These are phyloP conservation scores for Blastomussa wellsi DNA, from an alignment of 92 coral and sea anemone genomes.

Conservation along the genomic window DNA sequence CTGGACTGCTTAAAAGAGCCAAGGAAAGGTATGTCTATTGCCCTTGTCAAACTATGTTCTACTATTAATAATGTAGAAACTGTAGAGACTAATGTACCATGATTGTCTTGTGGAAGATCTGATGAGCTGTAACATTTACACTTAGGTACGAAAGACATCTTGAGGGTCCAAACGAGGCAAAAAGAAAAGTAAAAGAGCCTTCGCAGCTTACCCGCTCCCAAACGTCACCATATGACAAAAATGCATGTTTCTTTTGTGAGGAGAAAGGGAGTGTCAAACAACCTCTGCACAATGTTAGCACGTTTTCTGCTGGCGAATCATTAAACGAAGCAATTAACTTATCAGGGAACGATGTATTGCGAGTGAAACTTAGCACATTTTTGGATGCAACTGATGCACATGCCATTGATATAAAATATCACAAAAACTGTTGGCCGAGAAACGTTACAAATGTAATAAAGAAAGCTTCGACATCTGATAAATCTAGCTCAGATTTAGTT, in stretches of 20 bases:
- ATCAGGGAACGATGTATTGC: conserved; percentile 40
- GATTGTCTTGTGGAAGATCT: neutral
- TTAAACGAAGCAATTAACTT: conserved; percentile 41
- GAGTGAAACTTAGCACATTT: conserved; percentile 50
- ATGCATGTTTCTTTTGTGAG: conserved; percentile 55
- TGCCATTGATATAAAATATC: conserved; percentile 68
- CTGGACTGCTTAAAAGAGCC: conserved; percentile 44
- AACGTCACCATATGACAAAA: conserved; percentile 51
- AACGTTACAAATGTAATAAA: conserved; percentile 26
- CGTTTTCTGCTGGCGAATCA: conserved; percentile 56
- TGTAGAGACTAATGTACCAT: too few species aligned
- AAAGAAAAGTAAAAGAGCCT: conserved; percentile 30
- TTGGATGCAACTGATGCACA: conserved; percentile 56
- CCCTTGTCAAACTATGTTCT: conserved; percentile 1
- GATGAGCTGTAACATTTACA: neutral
- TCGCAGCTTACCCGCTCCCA: conserved; percentile 41
- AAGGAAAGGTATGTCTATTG: conserved; percentile 38
- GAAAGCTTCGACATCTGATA: conserved; percentile 4
- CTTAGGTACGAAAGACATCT: conserved; percentile 50
- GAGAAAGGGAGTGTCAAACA: conserved; percentile 24
- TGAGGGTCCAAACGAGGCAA: conserved; percentile 50
- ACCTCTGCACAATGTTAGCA: conserved; percentile 46
- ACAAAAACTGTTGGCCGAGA: conserved; percentile 17
- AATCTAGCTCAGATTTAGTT: neutral
- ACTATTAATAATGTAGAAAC: neutral